These are phyloP conservation scores for Sciurus carolinensis DNA, from an alignment of 2,797 vertebrate genomes.

Conservation along the genomic window DNA sequence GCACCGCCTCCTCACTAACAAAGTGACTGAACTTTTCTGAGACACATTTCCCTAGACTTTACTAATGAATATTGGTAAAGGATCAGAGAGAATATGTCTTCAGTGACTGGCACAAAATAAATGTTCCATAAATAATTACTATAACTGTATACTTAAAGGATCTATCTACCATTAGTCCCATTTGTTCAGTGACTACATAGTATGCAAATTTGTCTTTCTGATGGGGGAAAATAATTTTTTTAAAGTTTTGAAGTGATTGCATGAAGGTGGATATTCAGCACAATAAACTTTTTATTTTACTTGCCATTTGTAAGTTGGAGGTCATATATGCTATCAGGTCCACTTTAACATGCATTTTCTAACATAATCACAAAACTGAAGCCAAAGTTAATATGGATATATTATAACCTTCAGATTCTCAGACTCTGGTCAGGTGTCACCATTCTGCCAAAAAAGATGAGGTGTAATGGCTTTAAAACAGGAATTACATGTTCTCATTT, in stretches of 20 bases:
- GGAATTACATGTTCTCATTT: background rate
- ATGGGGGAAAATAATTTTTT: background rate
- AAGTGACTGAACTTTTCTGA: background rate
- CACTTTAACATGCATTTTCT: background rate
- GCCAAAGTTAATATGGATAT: background rate
- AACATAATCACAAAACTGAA: background rate
- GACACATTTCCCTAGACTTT: background rate
- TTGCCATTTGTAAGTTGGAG: background rate
- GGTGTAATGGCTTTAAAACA: background rate
- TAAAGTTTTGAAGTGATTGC: background rate
- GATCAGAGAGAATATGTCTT: background rate
- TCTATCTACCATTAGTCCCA: background rate
- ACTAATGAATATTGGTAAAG: background rate
- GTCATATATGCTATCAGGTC: background rate
- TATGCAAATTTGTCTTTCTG: background rate
- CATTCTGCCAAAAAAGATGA: background rate
- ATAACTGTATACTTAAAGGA: background rate
- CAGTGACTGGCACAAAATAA: background rate
- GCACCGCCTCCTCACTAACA: background rate
- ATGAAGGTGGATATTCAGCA: background rate
- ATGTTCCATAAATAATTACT: slow-evolving; percentile 14
- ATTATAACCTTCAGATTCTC: background rate
- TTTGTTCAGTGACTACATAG: background rate
- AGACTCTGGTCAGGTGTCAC: background rate
- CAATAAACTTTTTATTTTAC: background rate